A percentile compares a stretch with the other conserved stretches of the same genome.
phyloP scores from a whole-genome alignment of 37 sponge, comb jelly and placozoan species.

The Hexactinellida sp. region DNA sequence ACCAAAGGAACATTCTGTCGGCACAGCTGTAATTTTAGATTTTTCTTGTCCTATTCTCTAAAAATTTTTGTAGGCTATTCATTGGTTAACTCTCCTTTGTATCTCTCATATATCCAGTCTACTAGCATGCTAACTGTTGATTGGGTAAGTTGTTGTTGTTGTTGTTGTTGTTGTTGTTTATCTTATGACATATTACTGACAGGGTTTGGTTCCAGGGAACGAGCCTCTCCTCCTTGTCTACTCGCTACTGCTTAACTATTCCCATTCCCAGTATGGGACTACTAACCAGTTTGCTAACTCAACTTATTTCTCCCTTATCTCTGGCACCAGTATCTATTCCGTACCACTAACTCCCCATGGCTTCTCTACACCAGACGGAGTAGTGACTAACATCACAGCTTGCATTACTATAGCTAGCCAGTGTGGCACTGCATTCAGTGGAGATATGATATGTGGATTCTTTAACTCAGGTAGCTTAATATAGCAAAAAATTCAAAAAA shows the following conservation, averaged over 20 bases:
- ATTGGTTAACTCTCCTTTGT: neutral
- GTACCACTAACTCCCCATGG: neutral
- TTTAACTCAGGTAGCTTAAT: neutral
- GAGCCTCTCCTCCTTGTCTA: neutral
- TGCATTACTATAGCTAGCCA: neutral
- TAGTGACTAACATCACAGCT: neutral
- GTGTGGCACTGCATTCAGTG: neutral
- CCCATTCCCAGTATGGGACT: neutral
- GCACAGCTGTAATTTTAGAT: no score
- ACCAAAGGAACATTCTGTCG: no score
- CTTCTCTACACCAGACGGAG: neutral
- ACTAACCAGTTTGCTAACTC: neutral
- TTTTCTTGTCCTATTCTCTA: no score
- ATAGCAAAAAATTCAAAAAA: no score
- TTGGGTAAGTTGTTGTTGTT: neutral
- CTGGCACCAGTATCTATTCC: neutral
- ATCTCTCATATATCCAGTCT: neutral
- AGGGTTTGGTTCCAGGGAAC: neutral
- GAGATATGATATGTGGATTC: neutral
- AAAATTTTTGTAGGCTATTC: neutral
- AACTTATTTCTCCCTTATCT: neutral
- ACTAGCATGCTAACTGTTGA: neutral
- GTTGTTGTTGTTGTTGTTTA: no score
- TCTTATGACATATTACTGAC: neutral
- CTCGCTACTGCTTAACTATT: neutral